Evolutionary conservation across 2,113 vertebrate genomes (phyloP).

Genomic region (Maylandia zebra): DNA sequence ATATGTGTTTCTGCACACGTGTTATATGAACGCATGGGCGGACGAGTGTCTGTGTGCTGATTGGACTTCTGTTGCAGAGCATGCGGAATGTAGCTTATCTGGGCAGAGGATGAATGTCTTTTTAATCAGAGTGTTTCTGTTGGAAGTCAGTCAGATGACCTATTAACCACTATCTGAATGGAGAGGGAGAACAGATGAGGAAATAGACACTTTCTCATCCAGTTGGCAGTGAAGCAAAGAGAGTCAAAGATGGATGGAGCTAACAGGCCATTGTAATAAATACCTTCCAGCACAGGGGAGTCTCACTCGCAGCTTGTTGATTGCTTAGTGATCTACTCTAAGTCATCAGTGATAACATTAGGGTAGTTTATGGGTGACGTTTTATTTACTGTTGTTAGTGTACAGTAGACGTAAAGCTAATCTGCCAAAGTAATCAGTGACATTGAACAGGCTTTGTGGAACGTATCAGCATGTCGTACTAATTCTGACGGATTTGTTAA

Average conservation of each 20-base stretch:
- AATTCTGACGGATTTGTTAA: conserved; percentile 2
- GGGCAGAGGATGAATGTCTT: conserved; percentile 37
- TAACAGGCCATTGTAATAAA: conserved; percentile 45
- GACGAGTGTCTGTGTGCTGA: background rate
- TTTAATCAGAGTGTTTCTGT: conserved; percentile 60
- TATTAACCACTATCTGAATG: conserved; percentile 37
- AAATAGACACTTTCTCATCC: conserved; percentile 35
- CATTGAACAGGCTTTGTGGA: background rate
- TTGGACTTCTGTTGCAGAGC: conserved; percentile 18
- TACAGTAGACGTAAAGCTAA: background rate
- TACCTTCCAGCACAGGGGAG: conserved; percentile 1
- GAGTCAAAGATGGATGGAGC: conserved; percentile 1
- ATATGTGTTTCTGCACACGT: background rate
- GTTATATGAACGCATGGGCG: background rate
- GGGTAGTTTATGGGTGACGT: background rate
- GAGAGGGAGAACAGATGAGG: conserved; percentile 18
- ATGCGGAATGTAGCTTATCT: conserved; percentile 5
- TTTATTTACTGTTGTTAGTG: background rate
- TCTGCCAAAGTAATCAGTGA: background rate
- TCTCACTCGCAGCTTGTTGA: background rate
- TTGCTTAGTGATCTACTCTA: background rate
- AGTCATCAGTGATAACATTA: background rate
- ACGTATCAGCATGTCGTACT: background rate
- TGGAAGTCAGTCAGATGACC: conserved; percentile 46
- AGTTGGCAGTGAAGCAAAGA: conserved; percentile 12